A percentile compares a stretch with the other conserved stretches of the same genome.
These are phyloP conservation scores for Rhogogaster chlorosoma DNA, from an alignment of 2,888 invertebrate species.

Conservation along the genomic window DNA sequence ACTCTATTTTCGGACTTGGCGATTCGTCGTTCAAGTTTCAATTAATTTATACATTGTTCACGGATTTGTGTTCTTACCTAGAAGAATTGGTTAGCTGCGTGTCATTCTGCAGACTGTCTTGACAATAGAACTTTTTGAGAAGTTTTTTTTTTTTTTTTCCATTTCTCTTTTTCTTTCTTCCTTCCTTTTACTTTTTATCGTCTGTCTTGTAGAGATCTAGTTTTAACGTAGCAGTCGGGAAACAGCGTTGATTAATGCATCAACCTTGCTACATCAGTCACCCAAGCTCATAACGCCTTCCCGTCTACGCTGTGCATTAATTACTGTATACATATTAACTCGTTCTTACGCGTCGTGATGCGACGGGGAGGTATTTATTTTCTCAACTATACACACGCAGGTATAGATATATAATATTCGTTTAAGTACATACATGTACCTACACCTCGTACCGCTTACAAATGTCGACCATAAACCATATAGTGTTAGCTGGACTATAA, in stretches of 20 bases:
- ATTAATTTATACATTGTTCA: background rate
- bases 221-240: background rate
- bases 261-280: conserved; percentile 33
- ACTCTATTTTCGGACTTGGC: background rate
- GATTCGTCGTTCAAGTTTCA: background rate
- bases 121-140: background rate
- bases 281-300: conserved; percentile 34
- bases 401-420: background rate
- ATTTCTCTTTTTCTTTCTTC: background rate
- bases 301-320: conserved; percentile 12
- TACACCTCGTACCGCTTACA: background rate
- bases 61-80: background rate
- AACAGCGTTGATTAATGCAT: conserved; percentile 29
- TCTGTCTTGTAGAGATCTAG: background rate
- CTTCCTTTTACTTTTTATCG: background rate
- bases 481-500: conserved; percentile 12
- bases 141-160: background rate
- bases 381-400: background rate
- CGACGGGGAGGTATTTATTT: conserved; percentile 3
- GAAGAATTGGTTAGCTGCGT: background rate
- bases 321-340: conserved; percentile 35
- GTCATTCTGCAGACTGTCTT: background rate
- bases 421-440: background rate
- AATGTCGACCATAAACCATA: conserved; percentile 27
- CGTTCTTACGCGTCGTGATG: background rate